Evolutionary conservation across 2,888 invertebrate species (phyloP), one percentile per base, ranked within the genome.

Genomic region (Boloria selene): DNA sequence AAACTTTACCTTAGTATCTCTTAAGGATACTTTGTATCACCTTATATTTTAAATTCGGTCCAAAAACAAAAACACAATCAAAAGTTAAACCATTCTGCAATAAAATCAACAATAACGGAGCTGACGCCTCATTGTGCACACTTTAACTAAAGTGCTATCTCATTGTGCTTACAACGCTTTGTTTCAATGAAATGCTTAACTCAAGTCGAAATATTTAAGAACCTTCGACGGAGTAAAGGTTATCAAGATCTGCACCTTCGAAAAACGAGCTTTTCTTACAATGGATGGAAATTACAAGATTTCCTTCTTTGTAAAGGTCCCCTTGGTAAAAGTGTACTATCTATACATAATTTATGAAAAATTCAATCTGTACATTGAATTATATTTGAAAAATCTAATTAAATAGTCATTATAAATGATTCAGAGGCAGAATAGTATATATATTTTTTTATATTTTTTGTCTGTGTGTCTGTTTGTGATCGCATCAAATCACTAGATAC

Each of bases 231-330:
- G 42, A 42, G 22, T 13, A 56, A 50, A 63, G 55, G 55, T 63
- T 63, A 63, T 63, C 63, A 47, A 16, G 63, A 63, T 63, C 10
- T 16, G 42, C 61, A 16, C 22, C 49, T 63, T 63, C 16, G 42
- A 55, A 55, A 49, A 55, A 50, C 51, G 61, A 18, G 22, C 55
- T 16, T 55, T 10, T 50, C 22, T 42, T 13, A 55, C 49, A 45
- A 58, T 6, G n/a, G n/a, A 42, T n/a, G n/a, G n/a, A n/a, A n/a
- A n/a, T n/a, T n/a, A 53, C 7, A 22, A 38, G 31, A 7, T 38
- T 38, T 38, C 10, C 31, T 38, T 38, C 10, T 10, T 38, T 38
- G 2, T 38, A 38, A 7, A 38, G 10, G 31, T 38, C 2, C 31
- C 7, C 31, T 38, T 38, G 31, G 2, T 38, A 38, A 38, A 38